Percentiles rank a stretch among this genome's conserved stretches.
Conservation (phyloP, 2,113 vertebrate species). For the Tetrao urogallus region DNA sequence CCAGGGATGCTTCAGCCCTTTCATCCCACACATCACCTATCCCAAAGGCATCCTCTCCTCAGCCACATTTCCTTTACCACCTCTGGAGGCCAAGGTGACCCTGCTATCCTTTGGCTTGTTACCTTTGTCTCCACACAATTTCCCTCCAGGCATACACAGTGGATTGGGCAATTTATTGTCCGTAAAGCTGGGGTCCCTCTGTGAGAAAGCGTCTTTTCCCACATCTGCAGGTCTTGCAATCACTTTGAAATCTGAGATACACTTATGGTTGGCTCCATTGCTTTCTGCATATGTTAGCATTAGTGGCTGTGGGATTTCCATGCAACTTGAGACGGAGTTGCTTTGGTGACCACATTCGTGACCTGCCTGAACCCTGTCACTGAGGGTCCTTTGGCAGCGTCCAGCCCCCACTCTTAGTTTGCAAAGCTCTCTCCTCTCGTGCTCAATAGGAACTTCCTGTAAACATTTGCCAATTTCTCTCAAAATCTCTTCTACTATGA, state of each 20-base stretch:
- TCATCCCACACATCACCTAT: neutral
- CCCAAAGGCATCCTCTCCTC: neutral
- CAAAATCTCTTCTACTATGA: neutral
- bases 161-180: neutral
- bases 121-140: neutral
- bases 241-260: slow-evolving; percentile 34
- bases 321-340: neutral
- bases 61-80: neutral
- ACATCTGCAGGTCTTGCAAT: neutral
- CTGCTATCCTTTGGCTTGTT: neutral
- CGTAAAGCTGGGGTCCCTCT: neutral
- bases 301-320: neutral
- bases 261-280: neutral
- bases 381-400: neutral
- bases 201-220: neutral
- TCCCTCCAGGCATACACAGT: neutral
- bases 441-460: fast-evolving
- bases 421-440: neutral
- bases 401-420: neutral
- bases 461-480: neutral
- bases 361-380: neutral
- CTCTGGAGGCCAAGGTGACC: neutral
- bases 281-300: neutral
- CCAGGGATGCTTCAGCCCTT: neutral
- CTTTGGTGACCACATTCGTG: neutral